These are phyloP conservation scores for Sebastes oblongus DNA, from an alignment of 2,797 vertebrate genomes.

Conservation along the genomic window DNA sequence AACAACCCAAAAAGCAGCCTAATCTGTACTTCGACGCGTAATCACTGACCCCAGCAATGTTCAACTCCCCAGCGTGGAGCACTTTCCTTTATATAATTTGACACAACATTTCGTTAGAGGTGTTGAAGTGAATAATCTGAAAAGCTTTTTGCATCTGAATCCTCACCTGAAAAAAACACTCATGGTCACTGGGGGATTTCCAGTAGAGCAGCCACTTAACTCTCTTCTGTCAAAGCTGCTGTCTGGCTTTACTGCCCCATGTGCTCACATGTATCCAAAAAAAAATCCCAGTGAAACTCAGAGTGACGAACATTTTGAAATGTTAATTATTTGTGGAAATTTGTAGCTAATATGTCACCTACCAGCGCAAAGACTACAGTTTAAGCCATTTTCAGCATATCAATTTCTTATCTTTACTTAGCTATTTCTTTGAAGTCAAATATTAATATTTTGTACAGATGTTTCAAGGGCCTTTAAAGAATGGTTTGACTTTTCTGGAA, in stretches of 20 bases:
- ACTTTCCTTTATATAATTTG: conserved; percentile 1
- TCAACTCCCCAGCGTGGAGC: conserved; percentile 4
- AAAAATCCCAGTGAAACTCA: not conserved
- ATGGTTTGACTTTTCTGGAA: not conserved
- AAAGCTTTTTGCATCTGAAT: conserved; percentile 27
- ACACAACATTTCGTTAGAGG: conserved; percentile 22
- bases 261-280: not conserved
- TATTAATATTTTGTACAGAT: not conserved
- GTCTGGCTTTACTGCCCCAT: not conserved
- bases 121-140: conserved; percentile 24
- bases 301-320: not conserved
- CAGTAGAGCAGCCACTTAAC: conserved; percentile 6
- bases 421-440: not conserved
- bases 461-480: not conserved
- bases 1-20: conserved; percentile 32
- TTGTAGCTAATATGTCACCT: not conserved
- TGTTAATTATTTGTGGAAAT: not conserved
- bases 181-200: conserved; percentile 36
- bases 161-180: conserved; percentile 33
- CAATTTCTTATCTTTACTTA: not conserved
- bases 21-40: conserved; percentile 7
- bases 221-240: conserved; percentile 14
- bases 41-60: conserved; percentile 30
- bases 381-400: not conserved
- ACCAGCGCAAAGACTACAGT: not conserved